Evolutionary conservation across 2,797 vertebrate genomes (phyloP).

Genomic region (Catharus ustulatus): DNA sequence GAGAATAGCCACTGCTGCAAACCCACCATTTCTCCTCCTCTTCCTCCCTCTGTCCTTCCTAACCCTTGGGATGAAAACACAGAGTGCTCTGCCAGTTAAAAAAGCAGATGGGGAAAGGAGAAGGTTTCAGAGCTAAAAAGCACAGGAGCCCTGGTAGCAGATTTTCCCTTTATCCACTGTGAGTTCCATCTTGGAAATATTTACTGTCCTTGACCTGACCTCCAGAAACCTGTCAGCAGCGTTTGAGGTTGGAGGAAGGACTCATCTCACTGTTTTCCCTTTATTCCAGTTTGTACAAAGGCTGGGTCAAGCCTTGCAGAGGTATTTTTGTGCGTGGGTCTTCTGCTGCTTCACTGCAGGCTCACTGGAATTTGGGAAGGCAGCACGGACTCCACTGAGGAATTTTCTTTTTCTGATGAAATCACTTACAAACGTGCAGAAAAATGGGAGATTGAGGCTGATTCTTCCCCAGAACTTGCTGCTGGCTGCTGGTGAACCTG

Average conservation of each 20-base stretch:
- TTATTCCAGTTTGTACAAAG: not conserved
- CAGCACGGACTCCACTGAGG: not conserved
- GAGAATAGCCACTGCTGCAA: not conserved
- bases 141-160: not conserved
- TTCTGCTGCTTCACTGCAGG: not conserved
- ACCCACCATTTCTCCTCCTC: not conserved
- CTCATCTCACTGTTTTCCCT: not conserved
- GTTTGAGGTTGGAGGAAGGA: not conserved
- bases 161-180: not conserved
- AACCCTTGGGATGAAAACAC: not conserved
- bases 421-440: not conserved
- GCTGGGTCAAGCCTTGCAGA: not conserved
- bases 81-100: not conserved
- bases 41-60: not conserved
- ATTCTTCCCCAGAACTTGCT: not conserved
- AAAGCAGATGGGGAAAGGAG: constrained; percentile 2
- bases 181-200: not conserved
- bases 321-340: not conserved
- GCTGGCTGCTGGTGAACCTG: not conserved
- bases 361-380: not conserved
- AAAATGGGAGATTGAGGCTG: not conserved
- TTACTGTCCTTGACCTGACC: not conserved
- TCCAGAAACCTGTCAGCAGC: not conserved
- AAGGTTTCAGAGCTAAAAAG: not conserved
- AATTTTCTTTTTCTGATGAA: not conserved